phyloP scores from a whole-genome alignment of 1,140 invertebrate genomes.

The Piezodorus guildinii region DNA sequence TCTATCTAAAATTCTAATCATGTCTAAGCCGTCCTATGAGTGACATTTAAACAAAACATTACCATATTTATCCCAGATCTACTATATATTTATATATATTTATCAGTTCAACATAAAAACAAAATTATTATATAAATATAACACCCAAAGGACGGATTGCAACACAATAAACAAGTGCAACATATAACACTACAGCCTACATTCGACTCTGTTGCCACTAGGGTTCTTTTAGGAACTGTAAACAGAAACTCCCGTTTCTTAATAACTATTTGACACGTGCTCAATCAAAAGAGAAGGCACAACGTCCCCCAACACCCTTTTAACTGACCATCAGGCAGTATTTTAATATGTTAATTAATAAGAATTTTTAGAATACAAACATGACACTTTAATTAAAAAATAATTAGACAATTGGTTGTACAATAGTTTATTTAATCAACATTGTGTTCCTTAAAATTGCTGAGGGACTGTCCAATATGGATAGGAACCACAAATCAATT shows the following conservation, averaged over 20 bases:
- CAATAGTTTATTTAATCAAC: too few species aligned
- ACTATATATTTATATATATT: neutral
- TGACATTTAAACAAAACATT: neutral
- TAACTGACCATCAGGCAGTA: too few species aligned
- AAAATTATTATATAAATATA: constrained; percentile 8
- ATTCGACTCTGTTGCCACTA: constrained; percentile 20
- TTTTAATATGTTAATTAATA: too few species aligned
- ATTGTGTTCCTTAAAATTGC: constrained; percentile 22
- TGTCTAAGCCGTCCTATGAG: constrained; percentile 14
- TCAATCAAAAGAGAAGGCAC: constrained; percentile 30
- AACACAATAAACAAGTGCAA: constrained; percentile 18
- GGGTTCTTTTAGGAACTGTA: constrained; percentile 31
- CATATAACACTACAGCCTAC: constrained; percentile 15
- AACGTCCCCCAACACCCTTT: constrained; percentile 21
- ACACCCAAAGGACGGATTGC: constrained; percentile 7
- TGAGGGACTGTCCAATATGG: constrained; percentile 28
- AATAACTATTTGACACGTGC: constrained; percentile 30
- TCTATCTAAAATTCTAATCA: constrained; percentile 17
- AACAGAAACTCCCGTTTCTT: constrained; percentile 28
- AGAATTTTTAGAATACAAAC: too few species aligned
- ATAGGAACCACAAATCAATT: constrained; percentile 29
- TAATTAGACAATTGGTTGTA: too few species aligned
- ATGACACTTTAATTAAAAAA: too few species aligned
- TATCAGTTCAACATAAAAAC: constrained; percentile 7
- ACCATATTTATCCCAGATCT: neutral